A percentile compares a stretch with the other conserved stretches of the same genome.
Conservation (phyloP, 2,888 invertebrate species). For the Chymomyza caudatula region DNA sequence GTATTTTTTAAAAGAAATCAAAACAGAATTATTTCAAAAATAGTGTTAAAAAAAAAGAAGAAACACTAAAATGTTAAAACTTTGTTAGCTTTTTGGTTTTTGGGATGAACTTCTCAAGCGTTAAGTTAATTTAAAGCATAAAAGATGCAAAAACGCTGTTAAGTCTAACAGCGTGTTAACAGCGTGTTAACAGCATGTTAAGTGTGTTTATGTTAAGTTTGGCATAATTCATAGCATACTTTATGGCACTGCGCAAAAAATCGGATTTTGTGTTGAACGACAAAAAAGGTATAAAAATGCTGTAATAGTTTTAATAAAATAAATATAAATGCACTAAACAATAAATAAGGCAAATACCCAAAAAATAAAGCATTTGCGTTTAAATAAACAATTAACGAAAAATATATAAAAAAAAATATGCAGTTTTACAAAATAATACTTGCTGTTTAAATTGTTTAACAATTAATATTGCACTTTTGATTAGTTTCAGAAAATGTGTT, state of each 20-base stretch:
- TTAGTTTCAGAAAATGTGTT: not conserved
- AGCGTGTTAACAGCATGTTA: slow-evolving; percentile 34
- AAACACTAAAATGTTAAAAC: not conserved
- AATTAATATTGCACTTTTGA: slow-evolving; percentile 29
- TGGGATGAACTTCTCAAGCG: not conserved
- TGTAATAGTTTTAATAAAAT: not conserved
- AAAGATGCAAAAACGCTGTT: slow-evolving; percentile 10
- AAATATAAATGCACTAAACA: slow-evolving; percentile 11
- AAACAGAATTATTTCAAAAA: slow-evolving; percentile 4
- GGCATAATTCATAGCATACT: slow-evolving; percentile 34
- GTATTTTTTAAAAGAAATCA: slow-evolving; percentile 34
- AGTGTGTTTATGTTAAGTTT: not conserved
- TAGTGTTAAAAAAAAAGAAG: not conserved
- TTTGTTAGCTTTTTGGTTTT: slow-evolving; percentile 10
- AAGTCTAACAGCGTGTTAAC: slow-evolving; percentile 35
- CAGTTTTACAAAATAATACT: not conserved
- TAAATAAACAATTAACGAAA: slow-evolving; percentile 13
- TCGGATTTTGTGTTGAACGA: not conserved
- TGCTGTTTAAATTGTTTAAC: not conserved
- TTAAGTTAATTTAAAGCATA: slow-evolving; percentile 18
- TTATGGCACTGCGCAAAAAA: slow-evolving; percentile 46
- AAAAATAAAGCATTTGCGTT: slow-evolving; percentile 17
- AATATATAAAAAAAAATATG: slow-evolving; percentile 12
- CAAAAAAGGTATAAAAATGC: not conserved
- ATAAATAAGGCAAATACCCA: slow-evolving; percentile 4